Percentiles rank a stretch among this genome's conserved stretches.
Evolutionary conservation across 1,140 invertebrate genomes (phyloP).

Genomic region (Magallana ariakensis): DNA sequence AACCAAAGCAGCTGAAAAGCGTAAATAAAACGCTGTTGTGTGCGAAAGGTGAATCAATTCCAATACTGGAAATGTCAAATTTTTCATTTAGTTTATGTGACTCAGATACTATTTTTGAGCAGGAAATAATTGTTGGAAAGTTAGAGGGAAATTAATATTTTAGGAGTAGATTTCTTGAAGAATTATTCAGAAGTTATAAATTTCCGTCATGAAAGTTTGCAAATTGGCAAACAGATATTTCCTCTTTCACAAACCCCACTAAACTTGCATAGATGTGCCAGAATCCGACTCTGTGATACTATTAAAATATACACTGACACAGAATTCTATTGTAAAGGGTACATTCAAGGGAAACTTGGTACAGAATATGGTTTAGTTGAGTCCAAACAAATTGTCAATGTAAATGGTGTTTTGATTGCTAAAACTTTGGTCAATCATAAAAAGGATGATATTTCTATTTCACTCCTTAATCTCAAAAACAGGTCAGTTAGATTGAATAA

Average conservation of each 20-base stretch:
- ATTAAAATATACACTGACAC: not conserved
- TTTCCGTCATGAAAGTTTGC: not conserved
- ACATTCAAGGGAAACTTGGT: not conserved
- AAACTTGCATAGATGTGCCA: not conserved
- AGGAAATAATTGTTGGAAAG: not conserved
- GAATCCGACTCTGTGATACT: not conserved
- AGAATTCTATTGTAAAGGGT: conserved; percentile 12
- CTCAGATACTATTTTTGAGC: not conserved
- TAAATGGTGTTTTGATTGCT: not conserved
- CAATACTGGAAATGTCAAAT: not conserved
- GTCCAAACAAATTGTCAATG: not conserved
- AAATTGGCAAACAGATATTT: not conserved
- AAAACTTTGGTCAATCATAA: not conserved
- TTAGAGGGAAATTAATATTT: not conserved
- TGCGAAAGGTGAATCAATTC: not conserved
- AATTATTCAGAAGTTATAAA: not conserved
- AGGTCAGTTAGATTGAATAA: not conserved
- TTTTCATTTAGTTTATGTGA: not conserved
- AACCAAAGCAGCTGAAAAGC: not conserved
- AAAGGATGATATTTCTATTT: not conserved
- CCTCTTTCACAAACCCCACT: not conserved
- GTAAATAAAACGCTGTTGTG: not conserved
- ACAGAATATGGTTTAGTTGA: not conserved
- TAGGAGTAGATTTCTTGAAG: conserved; percentile 26
- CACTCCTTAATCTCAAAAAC: not conserved